These are phyloP conservation scores for Eupleurogrammus muticus DNA, from an alignment of 2,797 vertebrate genomes.

Conservation along the genomic window DNA sequence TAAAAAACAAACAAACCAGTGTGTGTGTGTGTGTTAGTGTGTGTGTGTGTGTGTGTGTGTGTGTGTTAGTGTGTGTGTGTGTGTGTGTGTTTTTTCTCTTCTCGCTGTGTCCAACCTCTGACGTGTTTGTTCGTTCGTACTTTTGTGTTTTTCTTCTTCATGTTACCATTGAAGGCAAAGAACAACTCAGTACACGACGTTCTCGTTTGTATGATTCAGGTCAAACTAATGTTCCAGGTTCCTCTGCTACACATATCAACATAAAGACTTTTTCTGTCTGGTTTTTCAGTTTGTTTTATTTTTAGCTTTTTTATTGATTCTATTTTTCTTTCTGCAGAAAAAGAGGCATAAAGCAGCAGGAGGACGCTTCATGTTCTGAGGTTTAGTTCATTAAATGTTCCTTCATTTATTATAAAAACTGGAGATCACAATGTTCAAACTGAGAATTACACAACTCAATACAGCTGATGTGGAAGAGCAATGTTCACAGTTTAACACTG, in stretches of 20 bases:
- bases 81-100: no score
- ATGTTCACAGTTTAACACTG: no score
- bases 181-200: not conserved
- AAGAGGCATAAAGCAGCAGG: not conserved
- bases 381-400: no score
- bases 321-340: not conserved
- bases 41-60: not conserved
- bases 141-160: not conserved
- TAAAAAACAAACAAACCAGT: not conserved
- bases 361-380: no score
- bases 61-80: not conserved
- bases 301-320: no score
- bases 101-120: not conserved
- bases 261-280: not conserved
- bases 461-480: not conserved
- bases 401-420: no score
- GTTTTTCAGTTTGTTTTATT: not conserved
- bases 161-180: not conserved
- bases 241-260: not conserved
- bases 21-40: not conserved
- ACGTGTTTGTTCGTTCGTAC: constrained; percentile 4
- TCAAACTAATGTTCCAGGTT: not conserved
- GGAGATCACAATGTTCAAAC: constrained; percentile 2
- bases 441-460: not conserved
- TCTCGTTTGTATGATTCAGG: not conserved